Evolutionary conservation across 2,888 invertebrate species (phyloP), one percentile per base, ranked within the genome.

Genomic region (Cosmia trapezina): DNA sequence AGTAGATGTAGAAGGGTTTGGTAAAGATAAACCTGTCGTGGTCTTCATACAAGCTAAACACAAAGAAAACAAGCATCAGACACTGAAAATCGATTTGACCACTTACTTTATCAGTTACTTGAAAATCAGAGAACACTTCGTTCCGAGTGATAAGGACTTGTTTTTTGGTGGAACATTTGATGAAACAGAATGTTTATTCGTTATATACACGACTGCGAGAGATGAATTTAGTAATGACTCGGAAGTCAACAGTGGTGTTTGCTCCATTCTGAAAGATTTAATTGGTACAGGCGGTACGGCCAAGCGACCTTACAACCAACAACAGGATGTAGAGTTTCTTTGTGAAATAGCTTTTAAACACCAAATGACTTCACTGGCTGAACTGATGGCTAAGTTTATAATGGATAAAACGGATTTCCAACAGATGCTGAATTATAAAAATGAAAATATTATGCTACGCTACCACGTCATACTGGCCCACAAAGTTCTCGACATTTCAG

Each of bases 31-130:
- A 45, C 73, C 76, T 4, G 2, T 78, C 9, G 33, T 60, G 0
- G 67, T 76, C 2, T 84, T 85, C 14, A 61, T 85, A 12, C 84
- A 84, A 72, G 69, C 74, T 12, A 85, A 84, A 68, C 84, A 84
- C 43, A 82, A 59, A 14, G 77, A 82, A 6, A 67, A 78, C 43
- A 45, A 63, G 28, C 41, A 41, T 9, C 22, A 22, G 67, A 62
- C 67, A 33, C 49, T 37, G 3, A 71, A 65, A 41, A 62, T 33
- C 5, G 70, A 82, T 22, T 62, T 73, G 11, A 37, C 37, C 8
- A 82, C 74, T 33, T 80, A 78, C 49, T 80, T 67, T 28, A 54
- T 45, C 1, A 81, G 80, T 43, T 83, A 80, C 43, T 54, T 70
- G 60, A 65, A 65, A 68, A 76, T 84, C 11, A 73, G 65, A 51